Base-by-base conservation (phyloP, 2,797 vertebrate species). In the Melopsittacus undulatus region DNA sequence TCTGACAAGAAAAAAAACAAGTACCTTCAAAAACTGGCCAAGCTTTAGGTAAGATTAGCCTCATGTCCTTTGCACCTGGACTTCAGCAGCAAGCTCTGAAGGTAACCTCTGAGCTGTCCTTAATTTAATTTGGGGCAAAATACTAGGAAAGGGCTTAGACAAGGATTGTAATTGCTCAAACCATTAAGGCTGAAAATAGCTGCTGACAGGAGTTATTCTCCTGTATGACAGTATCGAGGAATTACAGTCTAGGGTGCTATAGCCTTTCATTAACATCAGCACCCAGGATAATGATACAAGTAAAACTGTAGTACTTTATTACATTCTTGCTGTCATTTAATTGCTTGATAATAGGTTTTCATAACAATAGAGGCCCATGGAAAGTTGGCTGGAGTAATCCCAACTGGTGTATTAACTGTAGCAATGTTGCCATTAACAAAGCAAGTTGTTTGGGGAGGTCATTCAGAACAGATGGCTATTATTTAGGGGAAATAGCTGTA, bases 231-330 rank as follows among this genome's bases (percentile, higher is more conserved):
- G 94, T 51, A 72, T 54, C 67, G 23, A 6, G 36, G 87, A 96
- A 97, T 77, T 89, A 77, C 81, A 96, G 95, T 70, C 95, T 87
- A 59, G 97, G 96, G 97, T 94, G 87, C 1, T 32, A 96, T 95
- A 94, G 90, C 89, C 95, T 92, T 96, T 97, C 93, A 96, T 97
- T 97, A 97, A 95, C 94, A 96, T 92, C 96, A 94, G 94, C 93
- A 96, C 96, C 96, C 95, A 89, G 93, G 95, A 95, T 97, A 94
- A 97, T 93, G 92, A 88, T 93, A 95, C 93, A 92, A 94, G 84
- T 76, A 63, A 95, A 94, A 87, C 89, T 75, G 82, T 64, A 95
- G 92, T 91, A 94, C 94, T 97, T 96, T 97, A 97, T 96, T 96
- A 94, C 68, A 3, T 95, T 94, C 91, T 94, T 62, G 75, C 89